Percentiles rank a stretch among this genome's conserved stretches.
Conservation (phyloP, 2,113 vertebrate species). For the Zapornia atra region DNA sequence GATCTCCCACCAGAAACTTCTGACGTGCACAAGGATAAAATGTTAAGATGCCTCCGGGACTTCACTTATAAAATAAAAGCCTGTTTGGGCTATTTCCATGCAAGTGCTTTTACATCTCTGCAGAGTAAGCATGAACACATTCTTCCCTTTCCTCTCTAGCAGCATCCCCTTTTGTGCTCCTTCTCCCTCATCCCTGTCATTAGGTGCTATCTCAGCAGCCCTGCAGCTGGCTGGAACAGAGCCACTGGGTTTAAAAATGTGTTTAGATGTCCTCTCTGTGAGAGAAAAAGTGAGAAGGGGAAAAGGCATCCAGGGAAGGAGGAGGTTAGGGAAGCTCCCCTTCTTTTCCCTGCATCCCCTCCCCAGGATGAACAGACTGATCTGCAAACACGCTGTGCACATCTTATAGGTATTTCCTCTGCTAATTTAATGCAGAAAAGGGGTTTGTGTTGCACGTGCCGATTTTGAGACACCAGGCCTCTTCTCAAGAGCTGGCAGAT, state of each 20-base stretch:
- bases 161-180: background rate
- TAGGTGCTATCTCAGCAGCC: background rate
- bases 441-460: background rate
- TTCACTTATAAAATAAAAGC: background rate
- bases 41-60: background rate
- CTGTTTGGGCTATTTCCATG: background rate
- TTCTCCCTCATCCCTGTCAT: background rate
- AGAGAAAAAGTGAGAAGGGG: background rate
- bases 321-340: background rate
- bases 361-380: background rate
- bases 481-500: background rate
- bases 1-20: background rate
- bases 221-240: background rate
- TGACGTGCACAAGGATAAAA: background rate
- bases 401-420: background rate
- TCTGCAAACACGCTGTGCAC: background rate
- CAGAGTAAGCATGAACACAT: background rate
- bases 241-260: background rate
- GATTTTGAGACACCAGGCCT: background rate
- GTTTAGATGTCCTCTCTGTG: background rate
- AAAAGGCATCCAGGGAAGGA: background rate
- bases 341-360: background rate
- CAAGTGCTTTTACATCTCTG: background rate
- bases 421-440: background rate
- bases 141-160: background rate